Evolutionary conservation across 2,797 vertebrate species (phyloP), one percentile per base, ranked within the genome.

Genomic region (Mustela erminea): DNA sequence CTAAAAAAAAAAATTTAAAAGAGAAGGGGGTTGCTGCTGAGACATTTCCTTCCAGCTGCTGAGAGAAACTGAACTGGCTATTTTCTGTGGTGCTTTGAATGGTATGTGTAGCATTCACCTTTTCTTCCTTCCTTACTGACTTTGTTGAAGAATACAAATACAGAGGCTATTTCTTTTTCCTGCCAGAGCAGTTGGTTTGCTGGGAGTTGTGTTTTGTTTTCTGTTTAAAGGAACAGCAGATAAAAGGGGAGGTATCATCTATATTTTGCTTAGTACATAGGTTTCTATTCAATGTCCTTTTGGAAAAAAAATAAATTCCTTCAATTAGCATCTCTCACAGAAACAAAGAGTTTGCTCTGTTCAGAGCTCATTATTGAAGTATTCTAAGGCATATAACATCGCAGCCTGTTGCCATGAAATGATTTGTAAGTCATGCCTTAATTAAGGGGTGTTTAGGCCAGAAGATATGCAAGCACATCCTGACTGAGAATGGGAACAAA

Each of bases 11-110:
- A 60, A 35, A 18, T 14, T 78, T 29, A 41, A 8, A 32, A 32
- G 29, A 32, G 35, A 75, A 32, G 29, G 35, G 27, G 23, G 43
- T 25, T 23, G 11, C 90, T 95, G 84, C 95, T 87, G 86, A 0
- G 98, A 98, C 83, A 94, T 98, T 98, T 97, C 94, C 94, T 93
- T 72, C 97, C 94, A 98, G 97, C 98, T 98, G 94, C 98, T 75
- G 75, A 46, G 32, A 83, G 97, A 98, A 98, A 98, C 84, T 25
- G 54, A 92, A 83, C 91, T 97, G 92, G 78, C 81, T 95, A 5
- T 97, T 98, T 97, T 85, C 97, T 92, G 38, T 86, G 83, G 89
- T 84, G 96, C 91, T 97, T 96, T 97, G 70, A 90, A 38, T 88
- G 96, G 87, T 56, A 27, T 43, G 72, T 90, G 89, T 85, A 2